These are phyloP conservation scores for Pardosa pseudoannulata DNA, from an alignment of 2,888 invertebrate genomes.

Conservation along the genomic window DNA sequence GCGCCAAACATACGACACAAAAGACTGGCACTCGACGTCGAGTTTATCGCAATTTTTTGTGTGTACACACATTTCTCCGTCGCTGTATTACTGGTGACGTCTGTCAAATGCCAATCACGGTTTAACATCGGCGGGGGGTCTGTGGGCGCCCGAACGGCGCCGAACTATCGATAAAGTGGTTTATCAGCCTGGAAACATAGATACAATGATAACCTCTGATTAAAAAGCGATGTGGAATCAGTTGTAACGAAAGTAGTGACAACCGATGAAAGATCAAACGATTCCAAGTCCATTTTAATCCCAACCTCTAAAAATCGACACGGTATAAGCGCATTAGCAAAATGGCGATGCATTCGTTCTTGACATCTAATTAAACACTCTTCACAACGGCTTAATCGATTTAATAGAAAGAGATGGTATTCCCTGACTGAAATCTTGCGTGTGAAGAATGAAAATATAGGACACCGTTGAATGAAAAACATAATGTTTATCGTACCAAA, in stretches of 20 bases:
- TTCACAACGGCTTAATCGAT: no score
- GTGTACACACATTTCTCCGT: background rate
- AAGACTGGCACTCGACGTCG: background rate
- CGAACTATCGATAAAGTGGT: background rate
- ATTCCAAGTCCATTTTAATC: background rate
- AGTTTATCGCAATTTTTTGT: background rate
- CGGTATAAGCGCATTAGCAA: no score
- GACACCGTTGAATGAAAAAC: no score
- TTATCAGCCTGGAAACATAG: background rate
- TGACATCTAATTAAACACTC: no score
- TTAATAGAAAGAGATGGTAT: no score
- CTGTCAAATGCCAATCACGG: background rate
- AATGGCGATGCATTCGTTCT: no score
- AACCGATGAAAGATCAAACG: background rate
- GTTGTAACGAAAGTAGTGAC: background rate
- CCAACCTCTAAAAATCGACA: no score
- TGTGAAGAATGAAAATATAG: no score
- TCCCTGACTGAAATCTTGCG: no score
- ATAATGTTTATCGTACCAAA: no score
- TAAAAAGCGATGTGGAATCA: background rate
- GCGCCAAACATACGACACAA: background rate
- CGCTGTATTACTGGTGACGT: background rate
- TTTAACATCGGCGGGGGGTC: background rate
- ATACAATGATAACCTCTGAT: background rate
- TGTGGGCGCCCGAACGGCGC: background rate